Evolutionary conservation across 2,113 vertebrate genomes (phyloP).

Genomic region (Phyllostomus hastatus): DNA sequence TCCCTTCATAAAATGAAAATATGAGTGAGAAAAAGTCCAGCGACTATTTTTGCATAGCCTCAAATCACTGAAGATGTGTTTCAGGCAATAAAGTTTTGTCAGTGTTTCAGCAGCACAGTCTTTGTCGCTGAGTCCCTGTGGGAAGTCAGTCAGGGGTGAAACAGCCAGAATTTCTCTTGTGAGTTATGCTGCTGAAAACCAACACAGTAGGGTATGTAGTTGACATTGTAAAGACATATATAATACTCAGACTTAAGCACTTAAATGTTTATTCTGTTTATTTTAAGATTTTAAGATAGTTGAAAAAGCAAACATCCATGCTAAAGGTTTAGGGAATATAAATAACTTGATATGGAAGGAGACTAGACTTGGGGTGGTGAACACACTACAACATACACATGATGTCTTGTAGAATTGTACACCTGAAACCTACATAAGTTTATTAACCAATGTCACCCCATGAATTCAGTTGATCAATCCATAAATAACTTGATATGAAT

Average conservation of each 20-base stretch:
- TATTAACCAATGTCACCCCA: too few species aligned
- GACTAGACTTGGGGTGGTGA: too few species aligned
- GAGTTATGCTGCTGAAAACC: background rate
- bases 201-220: background rate
- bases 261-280: background rate
- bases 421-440: too few species aligned
- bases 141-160: background rate
- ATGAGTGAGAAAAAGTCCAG: background rate
- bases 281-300: background rate
- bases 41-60: conserved; percentile 5
- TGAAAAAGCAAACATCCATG: background rate
- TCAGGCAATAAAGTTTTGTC: background rate
- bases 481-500: background rate
- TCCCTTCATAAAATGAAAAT: conserved; percentile 11
- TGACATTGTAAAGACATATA: background rate
- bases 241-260: background rate
- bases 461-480: background rate
- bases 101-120: background rate
- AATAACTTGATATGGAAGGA: background rate
- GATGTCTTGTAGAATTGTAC: too few species aligned
- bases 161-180: background rate
- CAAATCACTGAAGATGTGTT: background rate
- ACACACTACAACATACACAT: too few species aligned
- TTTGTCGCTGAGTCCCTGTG: conserved; percentile 3
- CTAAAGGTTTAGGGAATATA: background rate